Conservation (phyloP, 1,140 invertebrate species). For the Drosophila auraria region DNA sequence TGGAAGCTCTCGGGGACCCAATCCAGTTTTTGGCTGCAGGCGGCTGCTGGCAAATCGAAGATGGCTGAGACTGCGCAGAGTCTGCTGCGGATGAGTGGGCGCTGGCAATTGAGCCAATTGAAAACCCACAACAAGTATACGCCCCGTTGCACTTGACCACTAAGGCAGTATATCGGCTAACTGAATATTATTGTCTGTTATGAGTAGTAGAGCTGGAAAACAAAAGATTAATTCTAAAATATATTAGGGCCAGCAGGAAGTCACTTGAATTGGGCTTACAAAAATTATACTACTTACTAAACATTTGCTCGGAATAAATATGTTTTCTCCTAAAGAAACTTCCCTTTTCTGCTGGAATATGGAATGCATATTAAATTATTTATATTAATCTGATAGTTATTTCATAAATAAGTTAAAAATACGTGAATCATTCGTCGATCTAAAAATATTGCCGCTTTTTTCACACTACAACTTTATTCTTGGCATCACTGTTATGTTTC, state of each 20-base stretch:
- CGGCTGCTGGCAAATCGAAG: slow-evolving; percentile 33
- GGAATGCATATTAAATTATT: too few species aligned
- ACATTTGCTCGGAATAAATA: too few species aligned
- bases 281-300: too few species aligned
- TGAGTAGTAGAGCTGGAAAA: not conserved
- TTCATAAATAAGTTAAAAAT: too few species aligned
- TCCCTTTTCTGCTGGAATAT: too few species aligned
- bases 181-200: not conserved
- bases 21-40: slow-evolving; percentile 46
- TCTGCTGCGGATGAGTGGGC: slow-evolving; percentile 40
- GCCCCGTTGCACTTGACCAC: slow-evolving; percentile 47
- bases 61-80: slow-evolving; percentile 33
- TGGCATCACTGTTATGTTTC: too few species aligned
- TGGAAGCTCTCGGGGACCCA: slow-evolving; percentile 5
- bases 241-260: not conserved
- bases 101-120: slow-evolving; percentile 61
- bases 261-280: too few species aligned
- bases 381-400: too few species aligned
- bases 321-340: too few species aligned
- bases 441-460: too few species aligned
- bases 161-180: not conserved
- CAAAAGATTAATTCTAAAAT: not conserved
- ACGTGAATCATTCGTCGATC: too few species aligned
- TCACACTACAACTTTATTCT: too few species aligned
- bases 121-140: slow-evolving; percentile 38